Percentiles rank a stretch among this genome's conserved stretches.
Conservation (phyloP, 2,797 vertebrate genomes). For the Nothura maculosa region DNA sequence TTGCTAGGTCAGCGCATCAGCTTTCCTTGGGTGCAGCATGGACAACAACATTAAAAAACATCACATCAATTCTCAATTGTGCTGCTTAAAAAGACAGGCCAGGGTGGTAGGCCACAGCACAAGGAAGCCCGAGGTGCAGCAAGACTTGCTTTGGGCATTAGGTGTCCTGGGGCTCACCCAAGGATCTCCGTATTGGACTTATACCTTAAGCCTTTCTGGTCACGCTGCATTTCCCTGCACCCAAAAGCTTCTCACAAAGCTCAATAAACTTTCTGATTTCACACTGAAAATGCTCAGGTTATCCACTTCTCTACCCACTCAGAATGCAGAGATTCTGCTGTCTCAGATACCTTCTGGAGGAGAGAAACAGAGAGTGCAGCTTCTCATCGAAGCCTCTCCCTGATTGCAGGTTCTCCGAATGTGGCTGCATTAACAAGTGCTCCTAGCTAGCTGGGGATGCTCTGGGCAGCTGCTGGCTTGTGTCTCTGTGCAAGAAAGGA, state of each 20-base stretch:
- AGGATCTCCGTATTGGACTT: not conserved
- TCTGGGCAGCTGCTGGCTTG: not conserved
- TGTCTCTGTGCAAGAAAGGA: not conserved
- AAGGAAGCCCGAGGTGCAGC: not conserved
- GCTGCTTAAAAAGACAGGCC: not conserved
- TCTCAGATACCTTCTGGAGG: not conserved
- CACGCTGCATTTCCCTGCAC: accelerated
- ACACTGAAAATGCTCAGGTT: not conserved
- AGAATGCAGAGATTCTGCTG: not conserved
- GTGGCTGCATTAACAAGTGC: not conserved
- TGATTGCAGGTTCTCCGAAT: not conserved
- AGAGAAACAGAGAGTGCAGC: not conserved
- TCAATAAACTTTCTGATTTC: not conserved
- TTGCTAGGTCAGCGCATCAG: not conserved
- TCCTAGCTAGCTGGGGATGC: not conserved
- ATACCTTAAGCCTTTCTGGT: not conserved
- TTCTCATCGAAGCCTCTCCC: not conserved
- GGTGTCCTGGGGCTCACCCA: not conserved
- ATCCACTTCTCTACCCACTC: not conserved
- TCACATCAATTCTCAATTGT: not conserved
- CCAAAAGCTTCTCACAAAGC: not conserved
- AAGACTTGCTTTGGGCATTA: not conserved
- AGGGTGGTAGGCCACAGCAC: not conserved
- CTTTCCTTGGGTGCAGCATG: not conserved
- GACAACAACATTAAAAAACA: accelerated